These are phyloP conservation scores for Aleiodes testaceus DNA, from an alignment of 2,888 invertebrate genomes.

Conservation along the genomic window DNA sequence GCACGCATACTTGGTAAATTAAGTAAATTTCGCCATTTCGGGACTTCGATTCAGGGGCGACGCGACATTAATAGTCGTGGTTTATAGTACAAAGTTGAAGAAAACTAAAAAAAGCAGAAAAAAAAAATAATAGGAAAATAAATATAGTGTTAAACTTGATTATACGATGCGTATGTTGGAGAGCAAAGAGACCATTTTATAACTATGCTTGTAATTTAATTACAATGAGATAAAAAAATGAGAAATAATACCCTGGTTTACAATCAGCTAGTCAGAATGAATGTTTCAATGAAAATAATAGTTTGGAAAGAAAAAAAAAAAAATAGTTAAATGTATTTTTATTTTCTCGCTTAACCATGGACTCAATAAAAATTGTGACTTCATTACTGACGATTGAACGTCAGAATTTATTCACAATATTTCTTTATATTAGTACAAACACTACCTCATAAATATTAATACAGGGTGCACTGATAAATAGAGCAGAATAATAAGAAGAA, in stretches of 20 bases:
- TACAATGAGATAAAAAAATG: no score
- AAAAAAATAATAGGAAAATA: slow-evolving; percentile 50
- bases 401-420: slow-evolving; percentile 59
- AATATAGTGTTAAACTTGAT: slow-evolving; percentile 64
- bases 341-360: slow-evolving; percentile 33
- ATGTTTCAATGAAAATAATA: slow-evolving; percentile 27
- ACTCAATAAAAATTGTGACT: slow-evolving; percentile 47
- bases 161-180: slow-evolving; percentile 24
- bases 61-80: slow-evolving; percentile 58
- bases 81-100: slow-evolving; percentile 70
- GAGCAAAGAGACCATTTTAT: slow-evolving; percentile 31
- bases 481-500: slow-evolving; percentile 27
- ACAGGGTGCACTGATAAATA: slow-evolving; percentile 68
- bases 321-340: slow-evolving; percentile 23
- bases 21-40: slow-evolving; percentile 58
- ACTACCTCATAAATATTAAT: slow-evolving; percentile 69
- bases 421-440: slow-evolving; percentile 70
- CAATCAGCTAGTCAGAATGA: slow-evolving; percentile 40
- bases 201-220: slow-evolving; percentile 61
- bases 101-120: slow-evolving; percentile 39
- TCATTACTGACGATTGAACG: slow-evolving; percentile 33
- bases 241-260: slow-evolving; percentile 25
- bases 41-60: slow-evolving; percentile 62
- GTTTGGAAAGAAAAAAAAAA: slow-evolving; percentile 21
- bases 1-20: slow-evolving; percentile 52